A percentile compares a stretch with the other conserved stretches of the same genome.
These are phyloP conservation scores for Megaleporinus macrocephalus DNA, from an alignment of 2,113 vertebrate genomes.

Conservation along the genomic window DNA sequence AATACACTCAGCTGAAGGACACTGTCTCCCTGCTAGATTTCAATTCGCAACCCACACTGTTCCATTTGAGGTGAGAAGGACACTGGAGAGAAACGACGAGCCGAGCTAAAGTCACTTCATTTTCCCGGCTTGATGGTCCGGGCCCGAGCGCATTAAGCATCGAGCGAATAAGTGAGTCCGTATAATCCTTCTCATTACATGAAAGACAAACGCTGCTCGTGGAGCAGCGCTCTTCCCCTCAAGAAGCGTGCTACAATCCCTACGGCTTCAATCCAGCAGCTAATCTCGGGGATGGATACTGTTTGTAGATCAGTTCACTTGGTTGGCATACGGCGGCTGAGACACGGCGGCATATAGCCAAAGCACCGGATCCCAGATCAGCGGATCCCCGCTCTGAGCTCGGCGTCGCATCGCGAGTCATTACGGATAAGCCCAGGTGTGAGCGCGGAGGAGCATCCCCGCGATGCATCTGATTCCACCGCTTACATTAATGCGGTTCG, in stretches of 20 bases:
- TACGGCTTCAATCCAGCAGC: background rate
- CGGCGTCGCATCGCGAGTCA: background rate
- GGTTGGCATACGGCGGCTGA: background rate
- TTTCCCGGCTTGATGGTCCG: background rate
- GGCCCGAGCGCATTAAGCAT: background rate
- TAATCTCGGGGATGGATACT: background rate
- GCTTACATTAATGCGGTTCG: conserved; percentile 18
- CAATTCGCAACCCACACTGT: conserved; percentile 22
- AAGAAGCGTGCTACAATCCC: background rate
- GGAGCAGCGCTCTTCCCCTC: background rate
- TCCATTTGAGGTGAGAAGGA: background rate
- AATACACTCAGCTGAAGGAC: background rate
- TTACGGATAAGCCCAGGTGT: conserved; percentile 14
- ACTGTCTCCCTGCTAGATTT: background rate
- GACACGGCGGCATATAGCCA: background rate
- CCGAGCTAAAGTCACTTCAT: background rate
- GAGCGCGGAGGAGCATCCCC: background rate
- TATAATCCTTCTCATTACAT: background rate
- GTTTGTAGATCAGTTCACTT: background rate
- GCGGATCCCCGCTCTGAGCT: background rate
- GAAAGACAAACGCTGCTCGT: background rate
- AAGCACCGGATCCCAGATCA: background rate
- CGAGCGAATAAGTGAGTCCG: background rate
- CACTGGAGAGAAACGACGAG: background rate
- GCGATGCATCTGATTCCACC: background rate